phyloP scores from a whole-genome alignment of 2,797 vertebrate species.

The Darevskia nairensis region DNA sequence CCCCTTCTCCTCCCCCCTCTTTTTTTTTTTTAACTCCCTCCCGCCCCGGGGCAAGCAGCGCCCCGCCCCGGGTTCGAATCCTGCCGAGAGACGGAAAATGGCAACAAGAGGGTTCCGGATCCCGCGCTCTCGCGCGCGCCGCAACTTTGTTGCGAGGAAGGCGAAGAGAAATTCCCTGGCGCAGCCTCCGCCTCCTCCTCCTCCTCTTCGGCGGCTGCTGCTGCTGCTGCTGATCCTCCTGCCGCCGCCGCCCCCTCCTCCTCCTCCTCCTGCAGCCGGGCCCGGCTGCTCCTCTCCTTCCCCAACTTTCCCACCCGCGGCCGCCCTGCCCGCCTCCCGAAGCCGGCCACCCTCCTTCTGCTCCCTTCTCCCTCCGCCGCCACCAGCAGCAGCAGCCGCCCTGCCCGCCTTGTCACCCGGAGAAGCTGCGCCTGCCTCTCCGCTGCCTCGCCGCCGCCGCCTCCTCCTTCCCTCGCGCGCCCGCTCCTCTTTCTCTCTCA shows the following conservation, averaged over 20 bases:
- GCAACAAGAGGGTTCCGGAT: constrained; percentile 59
- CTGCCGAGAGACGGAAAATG: constrained; percentile 76
- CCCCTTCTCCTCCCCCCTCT: background rate
- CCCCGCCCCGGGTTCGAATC: constrained; percentile 63
- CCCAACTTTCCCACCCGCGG: background rate
- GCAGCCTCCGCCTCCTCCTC: constrained; percentile 11
- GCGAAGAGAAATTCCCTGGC: constrained; percentile 46
- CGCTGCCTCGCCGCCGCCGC: background rate
- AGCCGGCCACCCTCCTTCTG: background rate
- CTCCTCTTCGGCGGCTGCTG: background rate
- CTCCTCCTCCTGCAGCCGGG: background rate
- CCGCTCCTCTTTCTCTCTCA: background rate
- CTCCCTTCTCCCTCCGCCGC: background rate
- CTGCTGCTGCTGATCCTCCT: background rate
- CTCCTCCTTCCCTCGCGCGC: background rate
- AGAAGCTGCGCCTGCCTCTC: background rate
- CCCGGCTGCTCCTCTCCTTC: background rate
- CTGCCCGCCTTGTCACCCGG: background rate
- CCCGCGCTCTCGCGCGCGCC: constrained; percentile 63
- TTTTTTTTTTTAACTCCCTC: background rate
- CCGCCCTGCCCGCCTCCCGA: background rate
- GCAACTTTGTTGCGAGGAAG: constrained; percentile 84
- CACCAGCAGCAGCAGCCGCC: constrained; percentile 2
- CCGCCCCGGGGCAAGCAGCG: constrained; percentile 57
- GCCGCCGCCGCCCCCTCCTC: constrained; percentile 29